Evolutionary conservation across 2,113 vertebrate species (phyloP).

Genomic region (Oxyura jamaicensis): DNA sequence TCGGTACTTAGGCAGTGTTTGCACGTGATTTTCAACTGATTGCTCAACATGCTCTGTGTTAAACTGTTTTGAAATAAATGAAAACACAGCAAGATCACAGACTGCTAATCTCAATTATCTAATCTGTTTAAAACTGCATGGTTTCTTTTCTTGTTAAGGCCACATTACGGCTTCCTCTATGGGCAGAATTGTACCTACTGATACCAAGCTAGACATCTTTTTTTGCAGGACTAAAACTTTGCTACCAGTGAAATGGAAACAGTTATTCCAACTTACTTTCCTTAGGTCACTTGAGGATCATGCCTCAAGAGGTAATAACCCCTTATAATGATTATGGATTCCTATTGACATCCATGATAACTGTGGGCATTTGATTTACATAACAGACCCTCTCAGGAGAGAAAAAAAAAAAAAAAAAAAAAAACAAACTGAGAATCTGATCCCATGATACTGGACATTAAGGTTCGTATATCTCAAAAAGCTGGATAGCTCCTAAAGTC

Average conservation of each 20-base stretch:
- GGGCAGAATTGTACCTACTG: background rate
- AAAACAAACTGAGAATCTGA: background rate
- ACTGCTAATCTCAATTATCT: slow-evolving; percentile 74
- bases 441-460: background rate
- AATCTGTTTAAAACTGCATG: slow-evolving; percentile 70
- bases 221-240: slow-evolving; percentile 12
- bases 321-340: background rate
- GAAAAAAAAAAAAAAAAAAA: no score
- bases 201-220: slow-evolving; percentile 32
- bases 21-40: slow-evolving; percentile 83
- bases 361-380: background rate
- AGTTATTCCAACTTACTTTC: background rate
- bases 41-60: slow-evolving; percentile 76
- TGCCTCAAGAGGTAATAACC: background rate
- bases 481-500: background rate
- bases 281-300: background rate
- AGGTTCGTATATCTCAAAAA: background rate
- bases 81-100: slow-evolving; percentile 77
- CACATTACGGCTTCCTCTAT: slow-evolving; percentile 33
- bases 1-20: slow-evolving; percentile 86
- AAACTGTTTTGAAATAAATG: slow-evolving; percentile 79
- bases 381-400: background rate
- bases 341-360: background rate
- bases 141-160: slow-evolving; percentile 67
- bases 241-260: background rate